Base-by-base conservation (phyloP, 2,113 vertebrate species). In the Brachyhypopomus gauderio region DNA sequence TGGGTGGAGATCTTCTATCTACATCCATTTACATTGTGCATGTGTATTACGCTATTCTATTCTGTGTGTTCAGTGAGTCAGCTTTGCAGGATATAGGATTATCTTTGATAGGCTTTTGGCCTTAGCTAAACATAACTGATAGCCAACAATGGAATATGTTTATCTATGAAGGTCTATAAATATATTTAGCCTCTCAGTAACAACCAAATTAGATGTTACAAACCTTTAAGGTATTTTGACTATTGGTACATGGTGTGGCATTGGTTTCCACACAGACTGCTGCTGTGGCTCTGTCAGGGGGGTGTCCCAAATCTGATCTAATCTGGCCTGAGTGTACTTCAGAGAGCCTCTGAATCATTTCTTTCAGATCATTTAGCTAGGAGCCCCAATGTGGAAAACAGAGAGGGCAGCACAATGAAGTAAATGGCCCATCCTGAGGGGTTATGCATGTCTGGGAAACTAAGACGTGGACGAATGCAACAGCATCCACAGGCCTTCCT, bases 11-110 rank as follows among this genome's bases (percentile, higher is more conserved):
- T 77, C 59, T 69, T 69, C 25, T 63, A 30, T 63, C 60, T 23
- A 36, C 36, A 62, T 79, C 19, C n/a, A 63, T 75, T 75, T 76
- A 75, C 36, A 38, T 12, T 19, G 45, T 58, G 64, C 45, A 52
- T 52, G 45, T 38, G n/a, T 62, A 45, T 66, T 77, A 58, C 66
- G 78, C 70, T 71, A 64, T 60, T 72, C 64, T 72, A 72, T 70
- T 79, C 77, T 79, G 66, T 62, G 59, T 22, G 69, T 58, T 55
- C 34, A 41, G 62, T 60, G 55, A 79, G 63, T 79, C 72, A 56
- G 36, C 23, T 62, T 23, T 45, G 41, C 64, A 36, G 30, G 27
- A 38, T 36, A 34, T 36, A 67, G 4, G 30, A 36, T 19, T 36
- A 2, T 30, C 19, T 52, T 67, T 67, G 14, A 30, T 4, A 17